These are phyloP conservation scores for Aphelenchoides besseyi DNA, from an alignment of 1,140 invertebrate genomes.

Conservation along the genomic window DNA sequence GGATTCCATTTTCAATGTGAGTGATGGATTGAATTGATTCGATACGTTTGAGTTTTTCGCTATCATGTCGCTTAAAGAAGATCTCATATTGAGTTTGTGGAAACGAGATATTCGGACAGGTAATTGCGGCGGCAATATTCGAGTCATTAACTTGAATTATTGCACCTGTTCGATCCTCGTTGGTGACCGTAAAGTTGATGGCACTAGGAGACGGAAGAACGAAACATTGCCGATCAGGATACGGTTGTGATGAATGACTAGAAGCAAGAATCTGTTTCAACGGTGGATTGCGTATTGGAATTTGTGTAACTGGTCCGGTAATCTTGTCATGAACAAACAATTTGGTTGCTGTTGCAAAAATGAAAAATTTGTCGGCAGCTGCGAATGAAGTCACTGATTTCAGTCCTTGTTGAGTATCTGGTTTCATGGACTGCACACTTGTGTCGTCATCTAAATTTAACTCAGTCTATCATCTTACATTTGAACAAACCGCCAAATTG, in stretches of 20 bases:
- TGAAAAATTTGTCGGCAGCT: constrained; percentile 62
- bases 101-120: constrained; percentile 51
- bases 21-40: constrained; percentile 41
- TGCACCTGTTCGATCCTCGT: constrained; percentile 54
- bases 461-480: not conserved
- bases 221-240: constrained; percentile 56
- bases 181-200: constrained; percentile 55
- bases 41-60: constrained; percentile 58
- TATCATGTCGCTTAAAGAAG: constrained; percentile 52
- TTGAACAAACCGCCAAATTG: constrained; percentile 49
- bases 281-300: constrained; percentile 57
- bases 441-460: constrained; percentile 25
- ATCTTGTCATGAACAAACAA: constrained; percentile 54
- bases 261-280: constrained; percentile 56
- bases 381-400: constrained; percentile 56
- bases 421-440: constrained; percentile 16
- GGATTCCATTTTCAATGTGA: constrained; percentile 61
- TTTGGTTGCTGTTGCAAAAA: constrained; percentile 58
- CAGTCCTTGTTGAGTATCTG: constrained; percentile 47
- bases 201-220: constrained; percentile 43
- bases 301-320: constrained; percentile 38
- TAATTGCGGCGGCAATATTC: constrained; percentile 15
- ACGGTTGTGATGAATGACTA: constrained; percentile 58
- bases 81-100: constrained; percentile 61
- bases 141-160: constrained; percentile 38